phyloP scores from a whole-genome alignment of 2,113 vertebrate species.

The Brachirus orientalis region DNA sequence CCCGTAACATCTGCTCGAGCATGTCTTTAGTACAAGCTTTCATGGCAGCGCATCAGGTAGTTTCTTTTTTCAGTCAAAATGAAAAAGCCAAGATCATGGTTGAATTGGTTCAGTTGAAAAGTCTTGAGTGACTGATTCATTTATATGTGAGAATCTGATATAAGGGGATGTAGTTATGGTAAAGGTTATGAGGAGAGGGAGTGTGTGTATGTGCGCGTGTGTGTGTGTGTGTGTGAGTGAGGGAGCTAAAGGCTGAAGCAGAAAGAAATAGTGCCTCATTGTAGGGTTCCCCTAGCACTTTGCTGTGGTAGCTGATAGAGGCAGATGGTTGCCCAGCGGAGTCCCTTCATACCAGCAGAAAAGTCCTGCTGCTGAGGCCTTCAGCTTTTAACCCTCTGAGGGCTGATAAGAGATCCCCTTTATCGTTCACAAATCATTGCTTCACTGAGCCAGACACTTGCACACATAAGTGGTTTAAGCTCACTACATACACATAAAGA shows the following conservation, averaged over 20 bases:
- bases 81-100: too few relatives aligned
- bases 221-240: too few relatives aligned
- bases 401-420: conserved; percentile 33
- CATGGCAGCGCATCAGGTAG: too few relatives aligned
- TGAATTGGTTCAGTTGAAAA: too few relatives aligned
- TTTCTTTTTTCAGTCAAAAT: too few relatives aligned
- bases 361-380: conserved; percentile 49
- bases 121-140: too few relatives aligned
- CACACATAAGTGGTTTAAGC: background rate
- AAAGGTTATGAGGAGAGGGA: conserved; percentile 4
- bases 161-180: background rate
- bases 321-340: conserved; percentile 70
- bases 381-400: conserved; percentile 63
- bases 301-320: conserved; percentile 44
- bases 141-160: too few relatives aligned
- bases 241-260: conserved; percentile 27
- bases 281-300: conserved; percentile 48
- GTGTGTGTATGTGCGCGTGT: too few relatives aligned
- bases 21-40: too few relatives aligned
- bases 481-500: conserved; percentile 37
- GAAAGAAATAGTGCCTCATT: conserved; percentile 47
- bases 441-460: conserved; percentile 25
- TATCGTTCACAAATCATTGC: conserved; percentile 26
- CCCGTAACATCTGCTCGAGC: too few relatives aligned
- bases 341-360: conserved; percentile 58